Evolutionary conservation across 2,113 vertebrate genomes (phyloP).

Genomic region (Notothenia rossii): DNA sequence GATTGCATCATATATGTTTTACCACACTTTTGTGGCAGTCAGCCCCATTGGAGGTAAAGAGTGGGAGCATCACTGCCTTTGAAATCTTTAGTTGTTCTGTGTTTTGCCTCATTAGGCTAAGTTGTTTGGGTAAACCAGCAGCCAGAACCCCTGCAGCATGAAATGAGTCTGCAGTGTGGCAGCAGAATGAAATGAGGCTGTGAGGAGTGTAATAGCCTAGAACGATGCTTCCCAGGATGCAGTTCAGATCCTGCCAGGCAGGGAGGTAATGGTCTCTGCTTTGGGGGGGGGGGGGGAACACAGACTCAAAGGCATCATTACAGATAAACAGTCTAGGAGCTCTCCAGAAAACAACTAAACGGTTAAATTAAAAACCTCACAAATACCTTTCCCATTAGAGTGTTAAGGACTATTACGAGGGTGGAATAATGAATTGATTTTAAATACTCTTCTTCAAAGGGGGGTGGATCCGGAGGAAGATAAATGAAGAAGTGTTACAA

Average conservation of each 20-base stretch:
- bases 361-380: constrained; percentile 42
- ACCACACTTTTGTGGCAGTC: background rate
- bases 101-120: constrained; percentile 73
- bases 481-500: background rate
- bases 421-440: background rate
- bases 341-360: constrained; percentile 41
- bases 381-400: constrained; percentile 4
- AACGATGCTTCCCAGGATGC: constrained; percentile 59
- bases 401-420: constrained; percentile 14
- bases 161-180: constrained; percentile 61
- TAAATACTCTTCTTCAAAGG: background rate
- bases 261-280: constrained; percentile 54
- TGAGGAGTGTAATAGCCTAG: constrained; percentile 72
- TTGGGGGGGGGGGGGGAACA: background rate
- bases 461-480: background rate
- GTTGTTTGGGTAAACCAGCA: constrained; percentile 73
- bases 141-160: constrained; percentile 68
- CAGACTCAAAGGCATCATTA: constrained; percentile 53
- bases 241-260: constrained; percentile 51
- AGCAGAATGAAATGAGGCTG: constrained; percentile 63
- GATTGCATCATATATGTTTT: background rate
- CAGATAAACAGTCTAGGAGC: constrained; percentile 42
- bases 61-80: constrained; percentile 39
- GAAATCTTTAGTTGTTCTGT: constrained; percentile 35
- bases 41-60: constrained; percentile 49